Evolutionary conservation across 1,140 invertebrate species (phyloP), one percentile per base, ranked within the genome.

Genomic region (Drosophila sproati): DNA sequence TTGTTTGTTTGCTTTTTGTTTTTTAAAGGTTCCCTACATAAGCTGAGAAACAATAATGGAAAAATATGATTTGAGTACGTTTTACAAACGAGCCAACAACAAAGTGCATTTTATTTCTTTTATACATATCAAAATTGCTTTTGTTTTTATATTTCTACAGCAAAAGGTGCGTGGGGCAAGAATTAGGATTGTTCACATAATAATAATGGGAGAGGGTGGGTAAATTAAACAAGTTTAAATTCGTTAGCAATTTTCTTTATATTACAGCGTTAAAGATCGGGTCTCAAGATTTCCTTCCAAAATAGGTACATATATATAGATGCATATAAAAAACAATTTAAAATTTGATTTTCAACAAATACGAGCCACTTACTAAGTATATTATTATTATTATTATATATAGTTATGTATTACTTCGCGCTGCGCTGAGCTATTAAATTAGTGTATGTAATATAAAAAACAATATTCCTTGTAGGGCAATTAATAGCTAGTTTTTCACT

Each of bases 181-280:
- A 76, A 66, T 76, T 41, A 51, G 12, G 71, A 60, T 76, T 41
- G 28, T 64, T 56, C 32, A 54, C 55, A 59, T 48, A 43, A 55
- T 39, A 29, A 47, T 34, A 50, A 35, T 57, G 67, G 6, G 3
- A 55, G 20, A n/a, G 20, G 12, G 12, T 12, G 12, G 12, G 43
- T 20, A 77, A 87, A 82, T 73, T 86, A 82, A 87, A 87, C 82
- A 78, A 76, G 63, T 76, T 86, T 87, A 86, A 86, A 86, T 87
- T 89, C 73, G 77, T 85, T 80, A 80, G 80, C 85, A 66, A 67
- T 89, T 78, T 20, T 88, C 12, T 78, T 75, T 89, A 89, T 88
- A 89, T 88, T 88, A 89, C 83, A 88, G 83, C 83, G 56, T 78
- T 74, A 52, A 60, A 69, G 55, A 69, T 83, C 45, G 48, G 64